These are phyloP conservation scores for Atherinomorus stipes DNA, from an alignment of 2,113 vertebrate species.

Conservation along the genomic window DNA sequence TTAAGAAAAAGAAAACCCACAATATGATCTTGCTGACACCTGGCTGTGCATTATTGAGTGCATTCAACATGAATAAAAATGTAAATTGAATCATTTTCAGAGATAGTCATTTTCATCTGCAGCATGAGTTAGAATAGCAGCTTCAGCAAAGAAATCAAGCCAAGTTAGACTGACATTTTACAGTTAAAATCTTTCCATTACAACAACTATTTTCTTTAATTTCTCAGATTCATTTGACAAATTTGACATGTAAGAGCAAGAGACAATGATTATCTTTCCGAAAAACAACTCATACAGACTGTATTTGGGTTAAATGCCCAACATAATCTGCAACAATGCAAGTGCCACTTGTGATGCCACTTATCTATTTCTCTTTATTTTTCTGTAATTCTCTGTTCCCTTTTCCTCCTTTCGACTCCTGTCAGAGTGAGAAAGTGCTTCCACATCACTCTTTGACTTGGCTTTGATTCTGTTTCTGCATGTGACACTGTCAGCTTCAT, in stretches of 20 bases:
- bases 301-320: neutral
- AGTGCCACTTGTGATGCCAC: too few species aligned
- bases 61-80: slow-evolving; percentile 47
- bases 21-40: too few species aligned
- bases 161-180: too few species aligned
- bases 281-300: neutral
- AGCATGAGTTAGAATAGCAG: slow-evolving; percentile 8
- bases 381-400: too few species aligned
- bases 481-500: slow-evolving; percentile 25
- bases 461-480: slow-evolving; percentile 18
- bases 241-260: too few species aligned
- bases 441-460: slow-evolving; percentile 9
- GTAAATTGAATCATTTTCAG: neutral
- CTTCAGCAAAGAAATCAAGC: neutral
- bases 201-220: too few species aligned
- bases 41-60: too few species aligned
- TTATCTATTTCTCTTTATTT: too few species aligned
- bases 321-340: too few species aligned
- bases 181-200: too few species aligned
- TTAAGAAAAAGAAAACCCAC: too few species aligned
- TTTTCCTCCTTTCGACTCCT: slow-evolving; percentile 1
- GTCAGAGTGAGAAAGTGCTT: neutral
- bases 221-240: too few species aligned
- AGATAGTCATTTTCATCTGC: slow-evolving; percentile 22
- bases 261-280: neutral